phyloP scores from a whole-genome alignment of 2,888 invertebrate genomes.

The Drosophila setosimentum region DNA sequence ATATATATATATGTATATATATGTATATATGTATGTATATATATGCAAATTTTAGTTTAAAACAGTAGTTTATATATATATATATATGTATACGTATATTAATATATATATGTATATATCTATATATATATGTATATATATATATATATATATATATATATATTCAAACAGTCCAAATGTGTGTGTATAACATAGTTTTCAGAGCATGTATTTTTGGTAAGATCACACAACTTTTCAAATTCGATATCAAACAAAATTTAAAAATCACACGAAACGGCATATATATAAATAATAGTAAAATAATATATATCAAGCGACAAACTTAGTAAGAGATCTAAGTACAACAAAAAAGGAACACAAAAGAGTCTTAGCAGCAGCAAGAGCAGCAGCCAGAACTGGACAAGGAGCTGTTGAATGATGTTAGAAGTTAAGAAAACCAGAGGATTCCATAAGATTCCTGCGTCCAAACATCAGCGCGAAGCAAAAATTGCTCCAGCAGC shows the following conservation, averaged over 20 bases:
- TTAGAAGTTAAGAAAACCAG: conserved; percentile 82
- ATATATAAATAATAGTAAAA: conserved; percentile 4
- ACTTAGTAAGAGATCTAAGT: not conserved
- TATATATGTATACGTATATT: not conserved
- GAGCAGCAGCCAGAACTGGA: conserved; percentile 21
- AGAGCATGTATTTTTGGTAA: conserved; percentile 59
- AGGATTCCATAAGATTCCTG: conserved; percentile 82
- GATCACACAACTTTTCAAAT: conserved; percentile 45
- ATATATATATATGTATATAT: not conserved
- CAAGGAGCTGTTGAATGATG: conserved; percentile 75
- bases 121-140: conserved; percentile 29
- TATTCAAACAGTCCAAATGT: conserved; percentile 54
- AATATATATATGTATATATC: conserved; percentile 18
- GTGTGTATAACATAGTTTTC: conserved; percentile 47
- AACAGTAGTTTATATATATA: no score
- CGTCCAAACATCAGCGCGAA: conserved; percentile 73
- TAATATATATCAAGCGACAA: conserved; percentile 4
- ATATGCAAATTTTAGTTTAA: no score
- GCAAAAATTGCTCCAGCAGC: conserved; percentile 28
- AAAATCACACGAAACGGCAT: conserved; percentile 3
- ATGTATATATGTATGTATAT: conserved; percentile 1
- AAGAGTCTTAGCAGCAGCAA: conserved; percentile 8
- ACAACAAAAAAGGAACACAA: not conserved
- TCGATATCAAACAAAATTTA: conserved; percentile 20
- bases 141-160: conserved; percentile 25